Evolutionary conservation across 2,888 invertebrate species (phyloP).

Genomic region (Lordiphosa fenestrarum): DNA sequence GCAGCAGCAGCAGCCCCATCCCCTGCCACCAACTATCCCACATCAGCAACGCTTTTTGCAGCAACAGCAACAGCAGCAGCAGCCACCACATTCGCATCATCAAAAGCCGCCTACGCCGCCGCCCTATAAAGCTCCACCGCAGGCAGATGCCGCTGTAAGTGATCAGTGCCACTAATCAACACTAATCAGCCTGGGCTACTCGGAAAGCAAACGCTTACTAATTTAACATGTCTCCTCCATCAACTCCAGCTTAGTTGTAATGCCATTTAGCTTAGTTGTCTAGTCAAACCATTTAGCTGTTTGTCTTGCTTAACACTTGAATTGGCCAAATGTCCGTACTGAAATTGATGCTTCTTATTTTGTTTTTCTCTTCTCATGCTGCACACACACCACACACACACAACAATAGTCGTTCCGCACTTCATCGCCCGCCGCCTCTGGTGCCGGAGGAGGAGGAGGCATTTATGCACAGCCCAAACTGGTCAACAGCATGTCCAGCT

Average conservation of each 20-base stretch:
- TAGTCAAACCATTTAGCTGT: conserved; percentile 20
- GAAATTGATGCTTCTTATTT: conserved; percentile 46
- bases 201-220: background rate
- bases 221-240: conserved; percentile 22
- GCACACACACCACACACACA: conserved; percentile 13
- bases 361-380: conserved; percentile 29
- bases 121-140: conserved; percentile 63
- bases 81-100: conserved; percentile 24
- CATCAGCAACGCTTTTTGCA: conserved; percentile 34
- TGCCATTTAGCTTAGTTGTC: conserved; percentile 25
- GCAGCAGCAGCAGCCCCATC: conserved; percentile 24
- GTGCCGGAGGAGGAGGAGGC: conserved; percentile 46
- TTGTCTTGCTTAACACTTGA: conserved; percentile 7
- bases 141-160: conserved; percentile 70
- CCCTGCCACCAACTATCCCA: conserved; percentile 9
- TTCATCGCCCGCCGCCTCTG: conserved; percentile 76
- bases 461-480: conserved; percentile 81
- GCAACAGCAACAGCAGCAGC: conserved; percentile 23
- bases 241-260: conserved; percentile 35
- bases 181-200: conserved; percentile 22
- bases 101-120: conserved; percentile 49
- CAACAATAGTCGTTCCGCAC: conserved; percentile 78
- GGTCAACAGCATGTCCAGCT: conserved; percentile 80
- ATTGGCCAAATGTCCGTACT: conserved; percentile 20
- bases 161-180: conserved; percentile 54